Base-by-base conservation (phyloP, 2,888 invertebrate species). In the Boloria euphrosyne region DNA sequence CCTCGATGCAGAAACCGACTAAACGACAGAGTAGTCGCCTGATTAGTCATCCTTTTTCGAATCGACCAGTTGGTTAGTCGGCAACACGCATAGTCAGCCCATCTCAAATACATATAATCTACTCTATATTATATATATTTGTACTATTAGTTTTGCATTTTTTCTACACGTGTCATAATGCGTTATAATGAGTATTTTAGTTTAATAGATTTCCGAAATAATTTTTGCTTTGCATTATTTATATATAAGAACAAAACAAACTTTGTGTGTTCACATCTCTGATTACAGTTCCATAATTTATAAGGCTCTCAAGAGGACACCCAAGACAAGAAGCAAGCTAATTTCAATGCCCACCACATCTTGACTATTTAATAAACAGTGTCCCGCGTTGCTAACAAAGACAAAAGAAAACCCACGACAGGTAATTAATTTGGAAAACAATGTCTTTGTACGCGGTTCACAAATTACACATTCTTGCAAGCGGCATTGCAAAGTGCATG, bases 221-320 rank as follows among this genome's bases (percentile, higher is more conserved):
- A 38, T 38, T 10, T 38, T 38, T 38, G 31, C 31, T 1, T 7
- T 38, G 31, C 31, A 38, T 3, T 2, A 38, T 38, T 10, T 38
- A 38, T n/a, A n/a, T 31, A 38, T 16, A n/a, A 14, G 6, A 49
- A 7, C 16, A 49, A 49, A 49, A 16, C 83, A 83, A 82, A 75
- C 80, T 80, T 79, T 79, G 78, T 80, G 83, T 83, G 81, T 82
- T 82, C 82, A 82, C 82, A 83, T 82, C 85, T 82, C 87, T 90
- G 89, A 91, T 91, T 90, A 89, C 86, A 80, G 82, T 83, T 91
- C 76, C 87, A 91, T 90, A 87, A 90, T 90, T 90, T 85, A 91
- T 90, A 90, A 87, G 83, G 82, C 85, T 84, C 88, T 87, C 86
- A 84, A 84, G 78, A 81, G 83, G 82, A 78, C 79, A 78, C 80